Percentiles rank a stretch among this genome's conserved stretches.
These are phyloP conservation scores for Chamaetylas fuelleborni DNA, from an alignment of 2,113 vertebrate genomes.

Conservation along the genomic window DNA sequence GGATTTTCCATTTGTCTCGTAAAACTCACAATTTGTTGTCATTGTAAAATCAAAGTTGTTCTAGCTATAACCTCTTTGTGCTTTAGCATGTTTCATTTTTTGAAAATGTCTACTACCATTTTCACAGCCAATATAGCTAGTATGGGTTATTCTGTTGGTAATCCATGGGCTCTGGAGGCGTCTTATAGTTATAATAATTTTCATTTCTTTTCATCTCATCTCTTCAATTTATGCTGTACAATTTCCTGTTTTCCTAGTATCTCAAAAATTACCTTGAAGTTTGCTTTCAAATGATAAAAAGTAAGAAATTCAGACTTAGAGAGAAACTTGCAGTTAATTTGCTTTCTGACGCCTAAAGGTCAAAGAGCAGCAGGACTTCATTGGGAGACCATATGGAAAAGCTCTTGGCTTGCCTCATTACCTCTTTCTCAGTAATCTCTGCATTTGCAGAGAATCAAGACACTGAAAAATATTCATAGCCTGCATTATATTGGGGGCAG, in stretches of 20 bases:
- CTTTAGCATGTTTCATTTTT: not conserved
- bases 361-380: not conserved
- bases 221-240: not conserved
- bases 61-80: not conserved
- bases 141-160: not conserved
- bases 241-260: constrained; percentile 8
- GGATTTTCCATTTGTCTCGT: not conserved
- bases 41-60: not conserved
- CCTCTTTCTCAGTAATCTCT: not conserved
- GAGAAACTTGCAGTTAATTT: not conserved
- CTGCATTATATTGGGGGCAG: not conserved
- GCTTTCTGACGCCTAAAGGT: not conserved
- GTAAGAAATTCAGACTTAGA: not conserved
- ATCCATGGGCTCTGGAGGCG: not conserved
- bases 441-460: not conserved
- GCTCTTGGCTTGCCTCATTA: not conserved
- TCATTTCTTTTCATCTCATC: not conserved
- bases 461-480: not conserved
- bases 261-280: not conserved
- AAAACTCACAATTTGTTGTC: not conserved
- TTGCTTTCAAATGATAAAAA: not conserved
- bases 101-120: not conserved
- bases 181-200: not conserved
- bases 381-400: not conserved
- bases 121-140: not conserved